These are phyloP conservation scores for Eulithis prunata DNA, from an alignment of 2,888 invertebrate species.

Conservation along the genomic window DNA sequence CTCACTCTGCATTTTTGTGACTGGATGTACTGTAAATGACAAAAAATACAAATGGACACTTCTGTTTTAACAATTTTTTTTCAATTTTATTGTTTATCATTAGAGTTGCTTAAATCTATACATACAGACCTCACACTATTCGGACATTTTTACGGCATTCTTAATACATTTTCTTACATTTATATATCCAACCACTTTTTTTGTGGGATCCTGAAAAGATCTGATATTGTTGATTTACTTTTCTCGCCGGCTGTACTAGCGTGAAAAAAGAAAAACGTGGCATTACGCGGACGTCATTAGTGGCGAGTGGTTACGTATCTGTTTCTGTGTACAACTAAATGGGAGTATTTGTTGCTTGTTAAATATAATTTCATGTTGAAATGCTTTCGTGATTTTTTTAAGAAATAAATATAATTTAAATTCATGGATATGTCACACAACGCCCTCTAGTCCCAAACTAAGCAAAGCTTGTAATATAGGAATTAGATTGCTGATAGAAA, in stretches of 20 bases:
- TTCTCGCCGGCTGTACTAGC: constrained; percentile 30
- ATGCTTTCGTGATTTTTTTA: not conserved
- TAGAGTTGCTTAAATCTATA: no score
- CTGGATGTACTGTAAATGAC: not conserved
- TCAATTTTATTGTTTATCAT: no score
- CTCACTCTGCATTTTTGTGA: not conserved
- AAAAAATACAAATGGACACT: not conserved
- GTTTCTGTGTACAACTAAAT: constrained; percentile 23
- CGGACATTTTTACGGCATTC: no score
- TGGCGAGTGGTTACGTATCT: constrained; percentile 38
- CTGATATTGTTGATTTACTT: constrained; percentile 10
- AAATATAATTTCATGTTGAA: constrained; percentile 2
- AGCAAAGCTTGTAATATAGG: no score
- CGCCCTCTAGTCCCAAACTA: no score
- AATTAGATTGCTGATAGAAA: no score
- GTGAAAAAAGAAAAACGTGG: constrained; percentile 45
- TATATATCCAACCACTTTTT: no score
- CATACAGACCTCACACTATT: no score
- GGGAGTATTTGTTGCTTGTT: constrained; percentile 19
- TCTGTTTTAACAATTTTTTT: not conserved
- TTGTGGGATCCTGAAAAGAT: no score
- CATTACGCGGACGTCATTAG: constrained; percentile 46
- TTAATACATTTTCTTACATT: no score
- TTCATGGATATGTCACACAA: no score
- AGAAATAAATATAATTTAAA: no score